Evolutionary conservation across 2,888 invertebrate genomes (phyloP).

Genomic region (Acanthopleura granulata): DNA sequence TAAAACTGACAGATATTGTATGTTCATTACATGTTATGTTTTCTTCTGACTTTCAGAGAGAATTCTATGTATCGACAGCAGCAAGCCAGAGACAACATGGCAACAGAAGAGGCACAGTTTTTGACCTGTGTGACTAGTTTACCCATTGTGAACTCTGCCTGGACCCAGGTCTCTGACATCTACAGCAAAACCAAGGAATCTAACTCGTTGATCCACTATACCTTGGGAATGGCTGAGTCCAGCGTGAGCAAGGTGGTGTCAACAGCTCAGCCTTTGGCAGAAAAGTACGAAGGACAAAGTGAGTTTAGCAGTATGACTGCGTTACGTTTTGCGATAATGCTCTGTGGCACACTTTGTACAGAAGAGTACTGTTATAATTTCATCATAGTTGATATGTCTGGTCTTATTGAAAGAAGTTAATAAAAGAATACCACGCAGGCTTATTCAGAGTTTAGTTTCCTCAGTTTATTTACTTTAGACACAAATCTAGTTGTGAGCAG

Average conservation of each 20-base stretch:
- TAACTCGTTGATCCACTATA: slow-evolving; percentile 57
- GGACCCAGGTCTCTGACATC: slow-evolving; percentile 80
- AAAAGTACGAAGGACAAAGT: slow-evolving; percentile 79
- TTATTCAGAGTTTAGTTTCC: no score
- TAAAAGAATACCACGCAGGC: no score
- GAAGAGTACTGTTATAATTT: no score
- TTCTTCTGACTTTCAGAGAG: background rate
- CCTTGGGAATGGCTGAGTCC: slow-evolving; percentile 69
- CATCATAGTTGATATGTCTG: no score
- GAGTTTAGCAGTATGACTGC: slow-evolving; percentile 32
- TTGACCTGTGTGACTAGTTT: slow-evolving; percentile 82
- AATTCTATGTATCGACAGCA: slow-evolving; percentile 45
- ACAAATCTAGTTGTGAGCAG: no score
- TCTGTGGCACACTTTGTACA: no score
- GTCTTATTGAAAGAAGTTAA: no score
- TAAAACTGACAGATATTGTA: no score
- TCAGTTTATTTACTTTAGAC: no score
- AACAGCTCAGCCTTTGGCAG: slow-evolving; percentile 81
- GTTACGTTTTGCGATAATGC: no score
- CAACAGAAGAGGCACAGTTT: slow-evolving; percentile 68
- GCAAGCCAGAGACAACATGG: slow-evolving; percentile 40
- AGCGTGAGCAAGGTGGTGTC: slow-evolving; percentile 81
- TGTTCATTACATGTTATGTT: background rate
- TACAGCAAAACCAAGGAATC: slow-evolving; percentile 82
- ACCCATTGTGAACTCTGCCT: slow-evolving; percentile 86